A percentile compares a stretch with the other conserved stretches of the same genome.
Conservation (phyloP, 2,797 vertebrate species). For the Darevskia mixta region DNA sequence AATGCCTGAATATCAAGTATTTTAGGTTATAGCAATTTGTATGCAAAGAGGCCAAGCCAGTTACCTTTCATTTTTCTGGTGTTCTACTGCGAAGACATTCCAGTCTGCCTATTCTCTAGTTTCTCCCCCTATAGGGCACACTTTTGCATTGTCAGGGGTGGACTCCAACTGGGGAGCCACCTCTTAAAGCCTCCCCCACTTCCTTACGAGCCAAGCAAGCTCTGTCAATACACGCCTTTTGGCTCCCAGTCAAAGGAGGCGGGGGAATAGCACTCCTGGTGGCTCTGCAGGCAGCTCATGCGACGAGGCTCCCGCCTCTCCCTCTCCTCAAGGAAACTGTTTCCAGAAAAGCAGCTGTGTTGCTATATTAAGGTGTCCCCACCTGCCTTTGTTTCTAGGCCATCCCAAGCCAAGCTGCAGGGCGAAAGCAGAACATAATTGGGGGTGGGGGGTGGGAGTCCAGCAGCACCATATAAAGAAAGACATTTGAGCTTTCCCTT, state of each 20-base stretch:
- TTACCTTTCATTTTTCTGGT: neutral
- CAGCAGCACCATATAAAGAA: slow-evolving; percentile 41
- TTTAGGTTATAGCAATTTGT: neutral
- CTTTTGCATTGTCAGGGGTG: neutral
- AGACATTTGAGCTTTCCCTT: slow-evolving; percentile 52
- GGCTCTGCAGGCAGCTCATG: slow-evolving; percentile 9
- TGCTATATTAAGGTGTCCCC: slow-evolving; percentile 59
- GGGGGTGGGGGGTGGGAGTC: slow-evolving; percentile 23
- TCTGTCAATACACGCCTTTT: neutral
- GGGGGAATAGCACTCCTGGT: neutral
- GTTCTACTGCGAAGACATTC: neutral
- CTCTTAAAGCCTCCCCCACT: slow-evolving; percentile 3
- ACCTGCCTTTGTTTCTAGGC: slow-evolving; percentile 47
- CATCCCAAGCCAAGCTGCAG: slow-evolving; percentile 45
- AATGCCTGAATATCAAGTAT: neutral
- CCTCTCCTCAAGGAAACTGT: slow-evolving; percentile 40
- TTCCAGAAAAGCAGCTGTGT: slow-evolving; percentile 50
- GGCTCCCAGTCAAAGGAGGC: slow-evolving; percentile 32
- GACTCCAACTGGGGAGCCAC: neutral
- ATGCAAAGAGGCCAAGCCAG: neutral
- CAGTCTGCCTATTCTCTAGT: neutral
- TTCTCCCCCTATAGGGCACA: neutral
- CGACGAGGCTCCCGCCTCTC: slow-evolving; percentile 34
- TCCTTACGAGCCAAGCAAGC: slow-evolving; percentile 15
- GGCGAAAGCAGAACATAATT: slow-evolving; percentile 43